Percentiles rank a stretch among this genome's conserved stretches.
Conservation (phyloP, 92 coral and sea anemone genomes). For the Chrysogorgia sp. region DNA sequence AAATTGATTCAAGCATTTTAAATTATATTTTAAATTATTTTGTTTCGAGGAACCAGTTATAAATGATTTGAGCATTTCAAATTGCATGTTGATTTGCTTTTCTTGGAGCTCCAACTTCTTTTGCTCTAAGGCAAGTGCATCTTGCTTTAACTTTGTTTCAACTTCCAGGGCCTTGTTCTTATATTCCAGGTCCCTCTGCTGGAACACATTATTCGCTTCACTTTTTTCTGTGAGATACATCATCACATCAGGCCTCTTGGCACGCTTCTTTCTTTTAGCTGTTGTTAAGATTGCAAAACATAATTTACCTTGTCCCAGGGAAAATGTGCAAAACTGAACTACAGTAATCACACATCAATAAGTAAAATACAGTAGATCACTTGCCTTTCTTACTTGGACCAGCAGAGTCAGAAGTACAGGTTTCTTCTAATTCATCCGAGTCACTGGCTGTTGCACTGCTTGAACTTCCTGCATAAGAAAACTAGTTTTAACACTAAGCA, state of each 20-base stretch:
- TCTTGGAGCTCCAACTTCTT: conserved; percentile 63
- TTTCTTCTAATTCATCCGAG: conserved; percentile 15
- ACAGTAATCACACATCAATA: neutral
- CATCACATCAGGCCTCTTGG: conserved; percentile 55
- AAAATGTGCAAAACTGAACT: neutral
- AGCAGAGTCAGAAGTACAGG: neutral
- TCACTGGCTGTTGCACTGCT: neutral
- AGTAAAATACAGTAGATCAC: neutral
- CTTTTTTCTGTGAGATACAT: conserved; percentile 59
- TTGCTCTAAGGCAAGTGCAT: conserved; percentile 57
- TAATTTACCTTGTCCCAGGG: neutral
- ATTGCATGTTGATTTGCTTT: conserved; percentile 57
- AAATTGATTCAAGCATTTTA: neutral
- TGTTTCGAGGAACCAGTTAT: conserved; percentile 32
- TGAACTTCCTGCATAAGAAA: neutral
- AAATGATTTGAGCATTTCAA: conserved; percentile 55
- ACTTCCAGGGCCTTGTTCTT: conserved; percentile 59
- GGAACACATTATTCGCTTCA: conserved; percentile 43
- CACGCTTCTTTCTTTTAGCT: conserved; percentile 46
- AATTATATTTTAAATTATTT: conserved; percentile 12
- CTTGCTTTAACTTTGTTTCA: conserved; percentile 56
- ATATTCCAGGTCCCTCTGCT: conserved; percentile 62
- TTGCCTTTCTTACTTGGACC: conserved; percentile 15
- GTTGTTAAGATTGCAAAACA: conserved; percentile 31
- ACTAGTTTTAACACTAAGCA: too few species aligned